phyloP scores from a whole-genome alignment of 2,888 invertebrate species.

The Heliconius cydno region DNA sequence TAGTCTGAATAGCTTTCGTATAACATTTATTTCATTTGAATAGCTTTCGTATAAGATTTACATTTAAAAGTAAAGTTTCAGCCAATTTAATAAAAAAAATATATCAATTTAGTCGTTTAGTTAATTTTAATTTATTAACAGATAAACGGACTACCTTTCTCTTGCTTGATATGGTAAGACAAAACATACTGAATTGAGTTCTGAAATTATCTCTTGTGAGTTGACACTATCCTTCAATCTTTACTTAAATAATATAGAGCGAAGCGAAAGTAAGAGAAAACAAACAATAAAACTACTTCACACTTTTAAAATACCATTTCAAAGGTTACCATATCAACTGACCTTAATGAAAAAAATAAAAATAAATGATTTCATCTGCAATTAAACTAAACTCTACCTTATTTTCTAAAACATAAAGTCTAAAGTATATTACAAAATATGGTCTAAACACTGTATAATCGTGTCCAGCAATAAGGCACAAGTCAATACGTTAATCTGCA shows the following conservation, averaged over 20 bases:
- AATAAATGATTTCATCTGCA: background rate
- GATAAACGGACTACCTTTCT: no score
- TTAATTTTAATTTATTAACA: no score
- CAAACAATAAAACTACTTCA: conserved; percentile 2
- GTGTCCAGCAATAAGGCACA: conserved; percentile 53
- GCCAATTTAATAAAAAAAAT: no score
- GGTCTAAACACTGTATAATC: conserved; percentile 15
- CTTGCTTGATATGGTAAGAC: no score
- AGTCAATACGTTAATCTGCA: conserved; percentile 81
- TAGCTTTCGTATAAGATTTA: background rate
- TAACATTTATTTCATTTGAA: background rate
- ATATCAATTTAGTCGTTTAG: no score
- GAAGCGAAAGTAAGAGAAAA: background rate
- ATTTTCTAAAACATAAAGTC: background rate
- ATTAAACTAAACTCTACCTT: conserved; percentile 26
- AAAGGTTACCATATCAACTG: conserved; percentile 16
- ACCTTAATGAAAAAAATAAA: conserved; percentile 34
- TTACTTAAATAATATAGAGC: no score
- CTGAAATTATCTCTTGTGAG: no score
- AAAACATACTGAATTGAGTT: no score
- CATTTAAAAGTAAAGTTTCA: no score
- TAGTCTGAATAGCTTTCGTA: background rate
- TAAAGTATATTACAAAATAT: background rate
- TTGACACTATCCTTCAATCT: no score
- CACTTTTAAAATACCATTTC: conserved; percentile 15